Percentiles rank a stretch among this genome's conserved stretches.
These are phyloP conservation scores for Plecotus auritus DNA, from an alignment of 2,113 vertebrate species.

Conservation along the genomic window DNA sequence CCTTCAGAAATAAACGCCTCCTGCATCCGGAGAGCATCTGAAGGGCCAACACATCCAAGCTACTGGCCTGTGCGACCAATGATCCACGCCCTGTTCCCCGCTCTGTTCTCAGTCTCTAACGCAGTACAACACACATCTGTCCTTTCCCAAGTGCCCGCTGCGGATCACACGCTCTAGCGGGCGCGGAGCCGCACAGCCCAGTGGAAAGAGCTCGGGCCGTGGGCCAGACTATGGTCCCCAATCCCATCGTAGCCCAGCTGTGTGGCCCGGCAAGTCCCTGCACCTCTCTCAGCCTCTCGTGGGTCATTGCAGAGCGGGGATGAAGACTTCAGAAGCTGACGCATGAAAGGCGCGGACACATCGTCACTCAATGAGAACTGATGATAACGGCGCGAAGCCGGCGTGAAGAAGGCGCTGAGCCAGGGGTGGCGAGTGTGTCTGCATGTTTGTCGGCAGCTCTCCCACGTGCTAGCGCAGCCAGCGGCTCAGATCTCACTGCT, in stretches of 20 bases:
- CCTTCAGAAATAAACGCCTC: neutral
- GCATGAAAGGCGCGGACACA: accelerated
- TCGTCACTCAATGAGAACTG: accelerated
- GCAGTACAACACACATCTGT: accelerated
- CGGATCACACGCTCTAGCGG: accelerated
- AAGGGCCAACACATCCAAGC: neutral
- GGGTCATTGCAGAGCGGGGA: neutral
- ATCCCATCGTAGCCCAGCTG: neutral
- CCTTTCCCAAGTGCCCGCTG: neutral
- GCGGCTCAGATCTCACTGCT: accelerated
- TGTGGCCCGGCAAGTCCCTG: neutral
- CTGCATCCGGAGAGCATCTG: neutral
- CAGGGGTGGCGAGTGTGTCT: accelerated
- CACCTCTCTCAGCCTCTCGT: neutral
- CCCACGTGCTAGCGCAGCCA: accelerated
- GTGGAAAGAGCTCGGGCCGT: too few relatives aligned
- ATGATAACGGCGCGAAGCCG: accelerated
- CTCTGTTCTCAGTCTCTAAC: neutral
- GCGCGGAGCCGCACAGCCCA: accelerated
- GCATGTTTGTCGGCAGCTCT: accelerated
- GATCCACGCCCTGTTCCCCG: neutral
- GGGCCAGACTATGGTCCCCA: neutral
- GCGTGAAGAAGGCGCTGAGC: accelerated
- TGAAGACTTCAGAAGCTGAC: neutral
- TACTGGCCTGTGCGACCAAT: accelerated